A percentile compares a stretch with the other conserved stretches of the same genome.
phyloP scores from a whole-genome alignment of 1,140 invertebrate genomes.

The Hirudo medicinalis region DNA sequence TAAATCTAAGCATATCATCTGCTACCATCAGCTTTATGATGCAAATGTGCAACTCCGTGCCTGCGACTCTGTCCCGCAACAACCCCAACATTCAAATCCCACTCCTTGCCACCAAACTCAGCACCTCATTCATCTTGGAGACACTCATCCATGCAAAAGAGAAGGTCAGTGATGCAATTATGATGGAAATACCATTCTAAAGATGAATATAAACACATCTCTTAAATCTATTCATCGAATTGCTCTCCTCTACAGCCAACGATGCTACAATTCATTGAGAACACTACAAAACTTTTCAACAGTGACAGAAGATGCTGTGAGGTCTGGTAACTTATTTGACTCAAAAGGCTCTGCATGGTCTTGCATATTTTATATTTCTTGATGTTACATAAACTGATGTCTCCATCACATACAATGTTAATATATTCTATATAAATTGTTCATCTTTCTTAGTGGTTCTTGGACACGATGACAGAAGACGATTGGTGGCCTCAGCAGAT shows the following conservation, averaged over 20 bases:
- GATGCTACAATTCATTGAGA: constrained; percentile 88
- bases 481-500: constrained; percentile 90
- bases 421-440: too few relatives aligned
- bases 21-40: constrained; percentile 69
- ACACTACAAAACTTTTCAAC: constrained; percentile 85
- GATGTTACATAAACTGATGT: too few relatives aligned
- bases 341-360: background rate
- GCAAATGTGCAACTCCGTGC: constrained; percentile 83
- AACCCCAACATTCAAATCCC: constrained; percentile 53
- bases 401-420: too few relatives aligned
- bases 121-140: constrained; percentile 85
- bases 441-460: constrained; percentile 53
- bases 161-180: constrained; percentile 49
- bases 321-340: background rate
- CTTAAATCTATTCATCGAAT: constrained; percentile 8
- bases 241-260: constrained; percentile 54
- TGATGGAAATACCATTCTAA: too few relatives aligned
- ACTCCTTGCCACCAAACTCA: constrained; percentile 67
- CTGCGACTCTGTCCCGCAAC: constrained; percentile 65
- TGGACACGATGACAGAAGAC: constrained; percentile 77
- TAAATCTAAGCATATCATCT: constrained; percentile 16
- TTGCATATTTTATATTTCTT: too few relatives aligned
- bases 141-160: constrained; percentile 93
- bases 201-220: too few relatives aligned
- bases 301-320: constrained; percentile 37